phyloP scores from a whole-genome alignment of 2,888 invertebrate genomes.

The Zhengitettix transpicula region DNA sequence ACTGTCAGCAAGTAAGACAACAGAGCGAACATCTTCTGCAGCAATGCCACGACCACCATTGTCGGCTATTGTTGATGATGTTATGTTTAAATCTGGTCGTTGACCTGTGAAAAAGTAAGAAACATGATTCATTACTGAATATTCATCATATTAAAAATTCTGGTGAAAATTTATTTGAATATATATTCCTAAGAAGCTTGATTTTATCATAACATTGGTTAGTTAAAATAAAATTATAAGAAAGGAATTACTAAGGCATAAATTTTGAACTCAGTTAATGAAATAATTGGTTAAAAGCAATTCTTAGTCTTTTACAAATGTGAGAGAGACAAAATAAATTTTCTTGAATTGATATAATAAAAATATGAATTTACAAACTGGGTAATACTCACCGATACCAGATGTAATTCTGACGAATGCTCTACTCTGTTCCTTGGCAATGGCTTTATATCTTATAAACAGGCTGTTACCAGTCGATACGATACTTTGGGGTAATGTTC shows the following conservation, averaged over 20 bases:
- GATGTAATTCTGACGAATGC: slow-evolving; percentile 66
- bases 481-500: slow-evolving; percentile 60
- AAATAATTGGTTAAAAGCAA: too few species aligned
- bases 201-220: too few species aligned
- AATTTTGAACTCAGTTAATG: too few species aligned
- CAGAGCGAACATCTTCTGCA: slow-evolving; percentile 52
- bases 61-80: slow-evolving; percentile 65
- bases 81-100: slow-evolving; percentile 73
- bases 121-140: too few species aligned
- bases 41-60: slow-evolving; percentile 92
- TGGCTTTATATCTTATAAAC: slow-evolving; percentile 60
- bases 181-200: too few species aligned
- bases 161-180: too few species aligned
- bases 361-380: background rate
- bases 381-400: slow-evolving; percentile 39
- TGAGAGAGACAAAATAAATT: too few species aligned
- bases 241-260: too few species aligned
- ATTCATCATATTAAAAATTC: too few species aligned
- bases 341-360: background rate
- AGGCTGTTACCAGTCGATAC: slow-evolving; percentile 67
- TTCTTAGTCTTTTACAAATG: too few species aligned
- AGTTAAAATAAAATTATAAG: too few species aligned
- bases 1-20: slow-evolving; percentile 24
- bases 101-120: too few species aligned
- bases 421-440: slow-evolving; percentile 51